Base-by-base conservation (phyloP, 2,888 invertebrate genomes). In the Heliconius erato region DNA sequence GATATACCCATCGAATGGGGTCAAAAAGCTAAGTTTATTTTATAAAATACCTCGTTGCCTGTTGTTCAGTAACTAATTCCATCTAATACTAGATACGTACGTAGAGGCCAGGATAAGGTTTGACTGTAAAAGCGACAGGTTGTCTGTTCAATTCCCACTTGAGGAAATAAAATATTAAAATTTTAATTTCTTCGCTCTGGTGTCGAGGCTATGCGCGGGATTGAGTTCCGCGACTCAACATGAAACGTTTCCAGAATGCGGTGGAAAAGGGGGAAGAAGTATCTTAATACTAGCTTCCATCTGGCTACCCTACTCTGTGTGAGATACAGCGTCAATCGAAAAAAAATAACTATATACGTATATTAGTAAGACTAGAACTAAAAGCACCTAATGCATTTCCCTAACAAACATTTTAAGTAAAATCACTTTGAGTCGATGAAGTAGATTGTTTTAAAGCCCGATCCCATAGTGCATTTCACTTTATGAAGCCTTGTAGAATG, bases 1-100 rank as follows among this genome's bases (percentile, higher is more conserved):
- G 83, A 87, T 89, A 90, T 89, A 88, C 88, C 89, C 89, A 91
- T 90, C 91, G 90, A 90, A 92, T 89, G 89, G 85, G 88, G 88
- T 89, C 88, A 85, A 65, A 86, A 72, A 71, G 76, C 26, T 40
- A 28, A 80, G 49, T 79, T 82, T 80, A n/a, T 59, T 59, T 54
- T 59, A 74, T 44, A 49, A 74, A 54, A 32, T 54, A 49, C 16
- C 26, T 19, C 16, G 32, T 28, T 28, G 44, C 11, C 32, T 35
- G 23, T 59, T 59, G n/a, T 14, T 59, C 59, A 16, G 6, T 59
- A 14, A 59, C 2, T 59, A 54, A n/a, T 16, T 74, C 19, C 19
- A 28, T 23, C 28, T 54, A 12, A 59, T 32, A 28, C 26, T 54
- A 74, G 5, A 28, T 67, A 54, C 14, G 65, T 63, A 63, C 4